A percentile compares a stretch with the other conserved stretches of the same genome.
Evolutionary conservation across 2,888 invertebrate species (phyloP).

Genomic region (Pristionchus arcanus): DNA sequence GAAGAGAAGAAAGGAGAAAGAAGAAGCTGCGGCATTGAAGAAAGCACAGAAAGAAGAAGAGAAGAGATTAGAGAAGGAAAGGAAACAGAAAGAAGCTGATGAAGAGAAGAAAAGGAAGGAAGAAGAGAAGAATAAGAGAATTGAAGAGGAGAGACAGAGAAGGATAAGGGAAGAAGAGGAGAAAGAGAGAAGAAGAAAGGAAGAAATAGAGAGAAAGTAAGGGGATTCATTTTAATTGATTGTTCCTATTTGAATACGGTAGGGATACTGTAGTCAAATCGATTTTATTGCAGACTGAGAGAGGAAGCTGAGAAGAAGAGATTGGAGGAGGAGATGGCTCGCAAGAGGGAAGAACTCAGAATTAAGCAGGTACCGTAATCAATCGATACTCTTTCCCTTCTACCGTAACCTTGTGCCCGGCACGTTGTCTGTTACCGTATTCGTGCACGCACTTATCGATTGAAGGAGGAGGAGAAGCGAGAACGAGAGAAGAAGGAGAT

Average conservation of each 20-base stretch:
- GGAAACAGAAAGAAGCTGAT: background rate
- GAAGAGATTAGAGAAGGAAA: slow-evolving; percentile 46
- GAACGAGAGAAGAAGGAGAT: background rate
- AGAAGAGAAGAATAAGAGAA: slow-evolving; percentile 31
- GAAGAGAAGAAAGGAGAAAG: slow-evolving; percentile 26
- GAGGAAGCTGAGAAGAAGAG: slow-evolving; percentile 33
- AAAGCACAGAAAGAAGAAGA: slow-evolving; percentile 51
- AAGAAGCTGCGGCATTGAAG: background rate
- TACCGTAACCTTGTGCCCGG: background rate
- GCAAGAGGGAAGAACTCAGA: background rate
- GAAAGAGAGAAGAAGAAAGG: slow-evolving; percentile 52
- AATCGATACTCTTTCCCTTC: background rate
- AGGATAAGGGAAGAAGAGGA: slow-evolving; percentile 51
- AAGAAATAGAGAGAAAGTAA: slow-evolving; percentile 39
- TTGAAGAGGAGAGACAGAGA: slow-evolving; percentile 50
- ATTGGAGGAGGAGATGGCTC: background rate
- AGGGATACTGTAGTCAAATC: background rate
- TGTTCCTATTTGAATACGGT: background rate
- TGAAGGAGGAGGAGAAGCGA: slow-evolving; percentile 42
- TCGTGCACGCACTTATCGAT: slow-evolving; percentile 27
- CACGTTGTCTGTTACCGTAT: slow-evolving; percentile 18
- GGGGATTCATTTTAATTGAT: background rate
- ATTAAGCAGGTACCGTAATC: slow-evolving; percentile 22
- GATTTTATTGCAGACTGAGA: slow-evolving; percentile 28
- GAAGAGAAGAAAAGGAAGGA: slow-evolving; percentile 38